Evolutionary conservation across 2,113 vertebrate genomes (phyloP), one percentile per base, ranked within the genome.

Genomic region (Perca flavescens): DNA sequence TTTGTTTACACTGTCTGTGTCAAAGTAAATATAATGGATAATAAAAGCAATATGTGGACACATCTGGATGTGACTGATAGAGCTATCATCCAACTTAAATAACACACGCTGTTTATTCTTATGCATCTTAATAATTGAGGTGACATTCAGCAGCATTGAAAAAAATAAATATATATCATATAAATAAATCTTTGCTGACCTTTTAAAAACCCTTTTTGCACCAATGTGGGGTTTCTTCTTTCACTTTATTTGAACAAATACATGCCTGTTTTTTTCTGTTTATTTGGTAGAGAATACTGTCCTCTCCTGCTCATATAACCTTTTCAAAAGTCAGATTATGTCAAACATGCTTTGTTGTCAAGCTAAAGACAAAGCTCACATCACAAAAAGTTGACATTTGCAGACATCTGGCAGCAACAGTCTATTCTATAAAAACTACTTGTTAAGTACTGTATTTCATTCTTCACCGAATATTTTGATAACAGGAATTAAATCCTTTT

Each of bases 341-440:
- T 70, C 34, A 40, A 36, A 40, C 34, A 21, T 54, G 49, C 19
- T 36, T 69, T 69, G 62, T 43, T 64, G 17, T 69, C 28, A 69
- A n/a, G 16, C 11, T 2, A 54, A 69, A 69, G 36, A n/a, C 66
- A 53, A 52, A 34, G 66, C 25, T 67, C 8, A 46, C n/a, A 43
- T 63, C 40, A 11, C 40, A 0, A 43, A 43, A 43, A 43, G 40
- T 43, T 43, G 40, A 43, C 0, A 2, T 53, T 50, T 15, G 19
- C 0, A 16, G 43, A 73, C 12, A 66, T 34, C 43, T 66, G 28
- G 64, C 25, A 50, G 21, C 21, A 36, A 16, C 53, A 2, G 5
- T 78, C 6, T 43, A 5, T 77, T 77, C 12, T n/a, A n/a, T n/a
- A n/a, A n/a, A n/a, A 8, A 0, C 6, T 28, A 7, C 36, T n/a